A percentile compares a stretch with the other conserved stretches of the same genome.
phyloP scores from a whole-genome alignment of 2,797 vertebrate genomes.

The Sarcophilus harrisii region DNA sequence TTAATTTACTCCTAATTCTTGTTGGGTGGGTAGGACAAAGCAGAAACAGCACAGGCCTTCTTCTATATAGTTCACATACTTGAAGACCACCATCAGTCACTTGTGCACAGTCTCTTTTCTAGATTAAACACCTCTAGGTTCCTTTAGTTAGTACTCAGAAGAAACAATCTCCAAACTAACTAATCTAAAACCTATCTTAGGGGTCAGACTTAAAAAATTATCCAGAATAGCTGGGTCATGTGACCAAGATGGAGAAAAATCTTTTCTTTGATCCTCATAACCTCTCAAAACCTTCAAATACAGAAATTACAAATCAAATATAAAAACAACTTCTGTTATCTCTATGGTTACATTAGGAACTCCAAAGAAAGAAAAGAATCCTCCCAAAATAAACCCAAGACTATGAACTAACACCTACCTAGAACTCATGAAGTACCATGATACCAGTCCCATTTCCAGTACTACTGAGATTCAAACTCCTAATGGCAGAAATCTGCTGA shows the following conservation, averaged over 20 bases:
- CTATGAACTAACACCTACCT: not conserved
- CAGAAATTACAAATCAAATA: not conserved
- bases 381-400: too few species aligned
- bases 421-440: too few species aligned
- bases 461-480: not conserved
- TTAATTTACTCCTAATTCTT: not conserved
- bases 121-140: not conserved
- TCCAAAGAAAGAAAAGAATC: not conserved
- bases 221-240: not conserved
- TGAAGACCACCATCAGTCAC: not conserved
- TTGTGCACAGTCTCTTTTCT: not conserved
- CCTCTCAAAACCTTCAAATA: not conserved
- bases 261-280: not conserved
- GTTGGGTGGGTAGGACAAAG: not conserved
- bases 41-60: not conserved
- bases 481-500: not conserved
- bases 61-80: not conserved
- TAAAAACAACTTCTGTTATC: not conserved
- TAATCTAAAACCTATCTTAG: not conserved
- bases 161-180: not conserved
- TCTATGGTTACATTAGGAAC: not conserved
- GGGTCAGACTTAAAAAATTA: not conserved
- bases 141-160: not conserved
- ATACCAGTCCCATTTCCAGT: not conserved
- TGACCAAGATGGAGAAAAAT: not conserved